Percentiles rank a stretch among this genome's conserved stretches.
Evolutionary conservation across 2,797 vertebrate species (phyloP).

Genomic region (Nasua narica): DNA sequence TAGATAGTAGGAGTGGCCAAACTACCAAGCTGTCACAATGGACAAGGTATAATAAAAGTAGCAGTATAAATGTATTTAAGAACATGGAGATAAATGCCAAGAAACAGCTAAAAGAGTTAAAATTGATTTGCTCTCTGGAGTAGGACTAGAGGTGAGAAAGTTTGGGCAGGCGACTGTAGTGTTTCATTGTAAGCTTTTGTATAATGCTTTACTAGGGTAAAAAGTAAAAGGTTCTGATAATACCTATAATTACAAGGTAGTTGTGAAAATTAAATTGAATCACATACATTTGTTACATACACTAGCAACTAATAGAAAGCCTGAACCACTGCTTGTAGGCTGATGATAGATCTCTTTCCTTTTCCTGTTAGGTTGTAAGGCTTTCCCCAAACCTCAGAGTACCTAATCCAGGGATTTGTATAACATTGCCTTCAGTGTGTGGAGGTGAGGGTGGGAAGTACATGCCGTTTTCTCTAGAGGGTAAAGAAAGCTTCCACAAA

Average conservation of each 20-base stretch:
- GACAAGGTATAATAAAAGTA: not conserved
- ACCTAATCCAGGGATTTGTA: not conserved
- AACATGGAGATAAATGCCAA: not conserved
- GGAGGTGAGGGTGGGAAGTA: not conserved
- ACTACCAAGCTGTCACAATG: not conserved
- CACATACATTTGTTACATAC: not conserved
- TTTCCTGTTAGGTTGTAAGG: not conserved
- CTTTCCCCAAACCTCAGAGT: not conserved
- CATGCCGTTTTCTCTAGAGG: not conserved
- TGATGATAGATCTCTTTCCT: not conserved
- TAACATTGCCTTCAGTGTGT: not conserved
- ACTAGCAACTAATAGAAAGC: not conserved
- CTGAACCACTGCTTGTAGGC: not conserved
- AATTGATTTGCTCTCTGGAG: not conserved
- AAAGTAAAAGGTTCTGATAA: not conserved
- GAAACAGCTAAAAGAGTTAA: not conserved
- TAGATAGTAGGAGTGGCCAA: not conserved
- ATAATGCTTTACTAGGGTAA: not conserved
- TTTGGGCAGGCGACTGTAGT: not conserved
- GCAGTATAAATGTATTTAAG: not conserved
- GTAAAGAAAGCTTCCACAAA: not conserved
- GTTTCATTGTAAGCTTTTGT: constrained; percentile 10
- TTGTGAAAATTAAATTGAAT: not conserved
- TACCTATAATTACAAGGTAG: not conserved
- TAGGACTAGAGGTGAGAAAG: not conserved